Evolutionary conservation across 2,797 vertebrate species (phyloP).

Genomic region (Clarias laeviceps): DNA sequence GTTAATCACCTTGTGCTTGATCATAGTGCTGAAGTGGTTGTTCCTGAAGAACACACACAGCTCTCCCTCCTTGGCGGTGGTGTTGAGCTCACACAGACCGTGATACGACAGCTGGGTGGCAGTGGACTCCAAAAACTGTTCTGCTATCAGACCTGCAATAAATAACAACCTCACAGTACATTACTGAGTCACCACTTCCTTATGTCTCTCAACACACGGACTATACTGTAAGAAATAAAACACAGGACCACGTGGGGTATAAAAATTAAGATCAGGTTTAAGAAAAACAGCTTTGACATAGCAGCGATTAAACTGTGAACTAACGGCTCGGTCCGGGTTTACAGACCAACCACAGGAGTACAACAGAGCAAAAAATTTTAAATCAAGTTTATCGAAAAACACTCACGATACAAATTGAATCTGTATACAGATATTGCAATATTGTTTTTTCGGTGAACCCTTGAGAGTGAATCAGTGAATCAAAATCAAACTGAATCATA

Average conservation of each 20-base stretch:
- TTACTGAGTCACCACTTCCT: too few relatives aligned
- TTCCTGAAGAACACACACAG: slow-evolving; percentile 94
- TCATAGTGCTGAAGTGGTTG: slow-evolving; percentile 96
- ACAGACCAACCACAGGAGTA: background rate
- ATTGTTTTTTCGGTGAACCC: too few relatives aligned
- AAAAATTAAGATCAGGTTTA: background rate
- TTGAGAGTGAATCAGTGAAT: background rate
- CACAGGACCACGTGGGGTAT: background rate
- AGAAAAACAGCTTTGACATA: background rate
- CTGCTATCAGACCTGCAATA: slow-evolving; percentile 82
- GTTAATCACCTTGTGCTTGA: slow-evolving; percentile 85
- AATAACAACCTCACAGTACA: background rate
- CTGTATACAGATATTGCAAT: too few relatives aligned
- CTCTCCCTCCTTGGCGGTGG: slow-evolving; percentile 80
- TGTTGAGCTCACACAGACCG: slow-evolving; percentile 88
- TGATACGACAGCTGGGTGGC: slow-evolving; percentile 92
- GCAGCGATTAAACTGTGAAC: background rate
- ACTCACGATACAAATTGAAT: too few relatives aligned
- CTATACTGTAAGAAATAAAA: background rate
- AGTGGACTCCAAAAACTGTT: slow-evolving; percentile 91
- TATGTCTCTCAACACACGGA: background rate
- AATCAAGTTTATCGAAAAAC: too few relatives aligned
- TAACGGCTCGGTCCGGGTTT: background rate
- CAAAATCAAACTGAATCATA: background rate
- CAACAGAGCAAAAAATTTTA: background rate